Base-by-base conservation (phyloP, 2,888 invertebrate genomes). In the Dicroscelio sp. region DNA sequence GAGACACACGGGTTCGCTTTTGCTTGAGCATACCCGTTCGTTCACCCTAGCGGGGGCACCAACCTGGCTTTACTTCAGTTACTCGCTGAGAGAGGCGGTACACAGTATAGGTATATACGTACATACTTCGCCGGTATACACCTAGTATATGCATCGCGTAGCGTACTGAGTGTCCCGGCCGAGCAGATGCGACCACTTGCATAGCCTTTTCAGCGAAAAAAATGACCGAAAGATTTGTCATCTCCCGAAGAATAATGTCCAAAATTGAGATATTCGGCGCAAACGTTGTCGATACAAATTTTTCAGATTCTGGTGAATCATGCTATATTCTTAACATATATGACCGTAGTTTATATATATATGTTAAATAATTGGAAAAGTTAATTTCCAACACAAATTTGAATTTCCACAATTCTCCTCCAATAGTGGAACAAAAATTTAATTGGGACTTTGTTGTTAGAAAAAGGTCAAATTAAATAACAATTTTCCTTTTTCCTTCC, bases 1-100 rank as follows among this genome's bases (percentile, higher is more conserved):
- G 95, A 95, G 94, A 95, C 95, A 95, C 95, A 94, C 96, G 96
- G 95, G 96, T 94, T 96, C 94, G 95, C 96, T 90, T 90, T 90
- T 90, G 90, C 90, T 86, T 90, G 90, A 90, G 90, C 90, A 86
- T 86, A 95, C 96, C 96, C 96, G 96, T 96, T 96, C 96, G 96
- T 96, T 96, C 96, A 96, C 96, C 96, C 96, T 96, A 95, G 94
- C 96, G 96, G 96, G 96, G 96, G 96, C 96, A 96, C 96, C 96
- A 96, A 96, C 96, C 96, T 96, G 96, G 95, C 96, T 96, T 96
- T 96, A 96, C 96, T 96, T 96, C 96, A 96, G 96, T 96, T 96
- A 95, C 88, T 89, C 73, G 88, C 95, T 95, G 95, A 95, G 90
- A 92, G 90, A 88, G 86, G 80, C 92, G 79, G 90, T 86, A 84